These are phyloP conservation scores for Heliconius sara DNA, from an alignment of 2,888 invertebrate genomes.

Conservation along the genomic window DNA sequence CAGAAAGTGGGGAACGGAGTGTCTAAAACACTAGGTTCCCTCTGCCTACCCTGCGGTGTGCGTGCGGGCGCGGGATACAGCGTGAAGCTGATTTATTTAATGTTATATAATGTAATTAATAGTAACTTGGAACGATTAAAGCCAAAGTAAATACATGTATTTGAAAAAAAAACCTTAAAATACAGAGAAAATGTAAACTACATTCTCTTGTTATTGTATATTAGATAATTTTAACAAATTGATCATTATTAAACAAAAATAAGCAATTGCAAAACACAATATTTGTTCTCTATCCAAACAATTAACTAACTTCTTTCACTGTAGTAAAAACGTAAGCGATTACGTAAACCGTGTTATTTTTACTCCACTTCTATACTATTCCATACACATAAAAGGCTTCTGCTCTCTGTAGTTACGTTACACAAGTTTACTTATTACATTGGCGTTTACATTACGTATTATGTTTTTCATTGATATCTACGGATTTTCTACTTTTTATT, in stretches of 20 bases:
- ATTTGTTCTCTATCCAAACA: not conserved
- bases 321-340: not conserved
- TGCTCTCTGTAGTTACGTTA: not conserved
- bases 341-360: slow-evolving; percentile 12
- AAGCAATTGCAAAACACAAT: not conserved
- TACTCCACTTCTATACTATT: slow-evolving; percentile 13
- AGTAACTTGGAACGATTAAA: not conserved
- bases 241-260: not conserved
- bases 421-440: slow-evolving; percentile 3
- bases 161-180: too few species aligned
- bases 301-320: not conserved
- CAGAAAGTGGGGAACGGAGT: too few species aligned
- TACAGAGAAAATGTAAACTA: too few species aligned
- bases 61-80: too few species aligned
- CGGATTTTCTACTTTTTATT: too few species aligned
- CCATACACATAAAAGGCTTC: not conserved
- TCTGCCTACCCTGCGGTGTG: too few species aligned
- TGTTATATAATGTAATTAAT: not conserved
- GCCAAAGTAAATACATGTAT: not conserved
- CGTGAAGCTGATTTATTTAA: too few species aligned
- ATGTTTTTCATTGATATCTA: too few species aligned
- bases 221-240: too few species aligned
- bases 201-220: too few species aligned
- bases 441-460: not conserved
- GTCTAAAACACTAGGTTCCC: too few species aligned